Base-by-base conservation (phyloP, 1,140 invertebrate genomes). In the Homalodisca vitripennis region DNA sequence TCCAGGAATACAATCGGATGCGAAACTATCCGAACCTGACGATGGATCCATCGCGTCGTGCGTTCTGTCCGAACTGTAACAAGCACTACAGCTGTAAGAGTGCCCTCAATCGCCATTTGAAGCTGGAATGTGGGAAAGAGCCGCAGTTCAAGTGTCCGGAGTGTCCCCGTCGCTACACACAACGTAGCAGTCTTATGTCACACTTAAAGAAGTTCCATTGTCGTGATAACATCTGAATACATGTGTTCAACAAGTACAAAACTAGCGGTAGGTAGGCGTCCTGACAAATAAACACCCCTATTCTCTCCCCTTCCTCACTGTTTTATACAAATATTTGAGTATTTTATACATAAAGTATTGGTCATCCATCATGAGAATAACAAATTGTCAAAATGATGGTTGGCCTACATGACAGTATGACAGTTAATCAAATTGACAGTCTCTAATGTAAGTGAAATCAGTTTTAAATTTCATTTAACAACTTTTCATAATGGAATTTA, bases 51-150 rank as follows among this genome's bases (percentile, higher is more conserved):
- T 46, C 68, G 14, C n/a, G 68, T 27, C 55, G 68, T 10, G 60
- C 57, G n/a, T 69, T 69, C 57, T 69, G 68, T 63, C 68, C 68
- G 0, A 69, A 69, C 6, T 72, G 82, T 69, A 79, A 80, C 67
- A 77, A 81, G 66, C 73, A 69, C 70, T 84, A 82, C 75, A 77
- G 77, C 60, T 78, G 81, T 65, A 75, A 76, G 62, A 80, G 81
- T 67, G 80, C 77, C 22, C 73, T 84, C 68, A 78, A 81, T 68
- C 77, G 82, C 6, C 79, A 81, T 72, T 74, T 74, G 30, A 76
- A 77, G 51, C 82, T 79, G 72, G 80, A 81, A 57, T 81, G 80
- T 69, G 72, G 65, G 14, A 69, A 67, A 27, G 46, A 70, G 41
- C 67, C 63, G n/a, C 53, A 63, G 34, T 67, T 70, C 53, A 68